phyloP scores from a whole-genome alignment of 1,140 invertebrate genomes.

The Thalassaphorura encarpata region DNA sequence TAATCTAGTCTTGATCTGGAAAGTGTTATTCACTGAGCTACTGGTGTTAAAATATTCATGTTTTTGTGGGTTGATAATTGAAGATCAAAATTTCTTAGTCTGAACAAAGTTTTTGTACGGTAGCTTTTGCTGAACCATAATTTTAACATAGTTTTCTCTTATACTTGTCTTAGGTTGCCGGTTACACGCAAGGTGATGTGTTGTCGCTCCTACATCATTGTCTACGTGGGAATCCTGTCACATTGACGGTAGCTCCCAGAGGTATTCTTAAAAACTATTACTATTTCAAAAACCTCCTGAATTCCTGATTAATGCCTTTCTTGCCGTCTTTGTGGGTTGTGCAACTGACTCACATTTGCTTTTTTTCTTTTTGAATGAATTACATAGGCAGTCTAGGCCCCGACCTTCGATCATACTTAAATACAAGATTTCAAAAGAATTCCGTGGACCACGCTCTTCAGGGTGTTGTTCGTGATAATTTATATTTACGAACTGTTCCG shows the following conservation, averaged over 20 bases:
- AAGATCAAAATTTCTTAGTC: background rate
- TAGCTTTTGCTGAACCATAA: background rate
- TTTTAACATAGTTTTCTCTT: constrained; percentile 5
- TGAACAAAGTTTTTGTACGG: background rate
- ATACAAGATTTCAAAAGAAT: constrained; percentile 52
- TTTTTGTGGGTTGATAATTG: background rate
- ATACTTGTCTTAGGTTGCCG: constrained; percentile 40
- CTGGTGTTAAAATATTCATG: no score
- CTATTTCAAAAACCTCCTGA: background rate
- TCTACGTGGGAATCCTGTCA: constrained; percentile 45
- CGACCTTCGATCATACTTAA: constrained; percentile 52
- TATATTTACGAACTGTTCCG: constrained; percentile 58
- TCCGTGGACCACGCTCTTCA: constrained; percentile 54
- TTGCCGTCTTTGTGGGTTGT: no score
- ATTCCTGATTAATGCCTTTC: background rate
- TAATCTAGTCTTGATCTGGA: no score
- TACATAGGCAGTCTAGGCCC: constrained; percentile 40
- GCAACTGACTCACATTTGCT: constrained; percentile 5
- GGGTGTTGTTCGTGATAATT: constrained; percentile 56
- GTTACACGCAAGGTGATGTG: constrained; percentile 51
- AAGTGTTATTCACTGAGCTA: no score
- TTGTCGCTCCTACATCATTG: constrained; percentile 49
- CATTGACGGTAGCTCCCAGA: constrained; percentile 45
- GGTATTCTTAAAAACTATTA: constrained; percentile 43
- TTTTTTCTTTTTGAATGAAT: constrained; percentile 9